Base-by-base conservation (phyloP, 2,888 invertebrate genomes). In the Chymomyza procnemis region DNA sequence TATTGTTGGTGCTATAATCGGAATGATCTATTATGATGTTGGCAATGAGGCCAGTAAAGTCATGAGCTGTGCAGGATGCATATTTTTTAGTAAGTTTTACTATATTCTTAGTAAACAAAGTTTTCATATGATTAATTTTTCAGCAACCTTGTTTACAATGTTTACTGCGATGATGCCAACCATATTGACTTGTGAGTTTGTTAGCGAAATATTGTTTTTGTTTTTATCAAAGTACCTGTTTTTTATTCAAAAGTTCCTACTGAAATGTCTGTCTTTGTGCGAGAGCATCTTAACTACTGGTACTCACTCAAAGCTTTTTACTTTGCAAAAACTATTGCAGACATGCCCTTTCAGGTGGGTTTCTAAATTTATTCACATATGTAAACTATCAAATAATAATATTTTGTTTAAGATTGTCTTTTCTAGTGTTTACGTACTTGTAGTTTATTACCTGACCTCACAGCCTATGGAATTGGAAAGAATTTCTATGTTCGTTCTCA, bases 81-180 rank as follows among this genome's bases (percentile, higher is more conserved):
- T 99, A 80, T 99, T 99, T 92, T 98, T 99, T 92, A 97, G 34
- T 41, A 12, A 41, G 34, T 41, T 12, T 41, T 9, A 12, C 34
- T 12, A 12, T 12, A 41, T 41, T 12, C 2, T 41, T 12, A 41
- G 3, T 12, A 5, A 12, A 12, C 3, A 41, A 41, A 12, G 9
- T 41, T 12, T 3, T 12, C 12, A 41, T 41, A 12, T 3, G 12
- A 0, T 41, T 41, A 4, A 41, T 41, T 41, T 12, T 41, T 12
- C 12, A 41, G 34, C 97, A 76, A 95, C 97, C 79, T 94, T 99
- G 92, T 99, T 99, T 91, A 95, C 98, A 78, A 98, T 98, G 95
- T 99, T 98, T 91, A 97, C 98, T 62, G 97, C 98, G 60, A 97
- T 99, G 95, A 99, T 99, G 98, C 98, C 98, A 75, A 99, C 98